Base-by-base conservation (phyloP, 1,140 invertebrate species). In the Procambarus clarkii region DNA sequence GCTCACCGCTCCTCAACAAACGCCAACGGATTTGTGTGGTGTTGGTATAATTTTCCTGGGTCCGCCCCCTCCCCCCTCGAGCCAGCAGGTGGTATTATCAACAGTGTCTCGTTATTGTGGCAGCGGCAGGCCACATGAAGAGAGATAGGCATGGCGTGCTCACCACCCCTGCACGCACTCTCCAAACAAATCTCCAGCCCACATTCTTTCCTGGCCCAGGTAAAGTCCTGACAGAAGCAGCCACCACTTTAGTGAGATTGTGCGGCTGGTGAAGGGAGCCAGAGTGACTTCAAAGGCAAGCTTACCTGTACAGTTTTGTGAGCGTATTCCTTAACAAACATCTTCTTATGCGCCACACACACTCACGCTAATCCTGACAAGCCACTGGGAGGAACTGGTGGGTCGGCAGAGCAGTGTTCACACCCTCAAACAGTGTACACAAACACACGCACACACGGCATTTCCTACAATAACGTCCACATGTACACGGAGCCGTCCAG, bases 361-460 rank as follows among this genome's bases (percentile, higher is more conserved):
- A 89, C 88, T 77, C 88, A 83, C 58, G 69, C 81, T 91, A 91
- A 91, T 84, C 81, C 88, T 83, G 88, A 91, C 88, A 91, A 83
- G 88, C 81, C 88, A 91, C 88, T 76, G 80, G 18, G 88, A 91
- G 46, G 74, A 91, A 91, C 88, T 84, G 81, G 15, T 48, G 82
- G 71, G 71, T 84, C 81, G 88, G 54, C 82, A 84, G 88, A 83
- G 88, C 88, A 85, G 78, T 91, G 88, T 91, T 91, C 88, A 91
- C 82, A 91, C 81, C 88, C 88, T 91, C 88, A 78, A 91, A 91
- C 80, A 91, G 88, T 83, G 88, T 91, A 91, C 88, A 91, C 88
- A 91, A 78, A 91, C 88, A 91, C 88, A 91, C 88, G 88, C 88
- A 91, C 88, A 91, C 88, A 91, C 88, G 88, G 88, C 80, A 91